Evolutionary conservation across 2,888 invertebrate genomes (phyloP).

Genomic region (Napeogenes inachia): DNA sequence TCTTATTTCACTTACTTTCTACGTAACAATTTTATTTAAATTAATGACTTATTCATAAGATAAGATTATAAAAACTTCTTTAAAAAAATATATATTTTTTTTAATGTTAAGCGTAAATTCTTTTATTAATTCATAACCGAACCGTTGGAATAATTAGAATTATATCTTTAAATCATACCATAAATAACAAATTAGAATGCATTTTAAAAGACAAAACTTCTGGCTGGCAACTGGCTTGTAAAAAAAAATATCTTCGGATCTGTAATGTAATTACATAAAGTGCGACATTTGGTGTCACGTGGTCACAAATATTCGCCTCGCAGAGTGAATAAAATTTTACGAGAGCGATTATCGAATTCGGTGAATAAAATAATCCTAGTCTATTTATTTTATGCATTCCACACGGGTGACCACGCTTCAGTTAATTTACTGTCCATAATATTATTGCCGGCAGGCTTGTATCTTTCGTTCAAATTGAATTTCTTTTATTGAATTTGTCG

Average conservation of each 20-base stretch:
- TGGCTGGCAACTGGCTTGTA: too few relatives aligned
- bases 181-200: too few relatives aligned
- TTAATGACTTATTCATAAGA: too few relatives aligned
- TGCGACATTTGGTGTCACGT: slow-evolving; percentile 33
- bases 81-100: too few relatives aligned
- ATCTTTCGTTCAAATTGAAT: slow-evolving; percentile 48
- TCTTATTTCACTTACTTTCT: too few relatives aligned
- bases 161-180: too few relatives aligned
- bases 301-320: slow-evolving; percentile 31
- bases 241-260: neutral
- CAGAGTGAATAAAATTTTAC: slow-evolving; percentile 35
- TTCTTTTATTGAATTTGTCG: slow-evolving; percentile 54
- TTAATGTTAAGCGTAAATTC: too few relatives aligned
- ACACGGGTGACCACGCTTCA: slow-evolving; percentile 42
- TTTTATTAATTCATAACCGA: too few relatives aligned
- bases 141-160: too few relatives aligned
- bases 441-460: slow-evolving; percentile 42
- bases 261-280: slow-evolving; percentile 30
- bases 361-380: slow-evolving; percentile 26
- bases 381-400: slow-evolving; percentile 58
- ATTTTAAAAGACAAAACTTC: too few relatives aligned
- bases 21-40: too few relatives aligned
- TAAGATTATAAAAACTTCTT: too few relatives aligned
- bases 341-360: neutral
- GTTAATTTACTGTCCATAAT: slow-evolving; percentile 55